Evolutionary conservation across 1,140 invertebrate species (phyloP).

Genomic region (Penaeus vannamei): DNA sequence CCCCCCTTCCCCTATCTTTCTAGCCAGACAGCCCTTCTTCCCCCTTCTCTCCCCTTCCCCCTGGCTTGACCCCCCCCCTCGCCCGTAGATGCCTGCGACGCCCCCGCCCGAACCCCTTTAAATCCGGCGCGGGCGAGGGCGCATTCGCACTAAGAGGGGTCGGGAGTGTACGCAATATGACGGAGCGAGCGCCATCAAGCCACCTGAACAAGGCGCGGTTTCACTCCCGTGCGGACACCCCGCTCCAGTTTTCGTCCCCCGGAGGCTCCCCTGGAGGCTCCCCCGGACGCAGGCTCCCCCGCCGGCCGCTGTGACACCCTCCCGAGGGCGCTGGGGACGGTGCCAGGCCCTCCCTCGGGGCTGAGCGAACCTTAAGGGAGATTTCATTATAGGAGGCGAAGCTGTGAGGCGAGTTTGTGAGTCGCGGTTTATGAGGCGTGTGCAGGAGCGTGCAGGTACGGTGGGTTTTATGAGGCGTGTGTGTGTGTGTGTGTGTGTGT

Average conservation of each 20-base stretch:
- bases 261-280: neutral
- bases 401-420: conserved; percentile 30
- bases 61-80: no score
- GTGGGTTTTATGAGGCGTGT: conserved; percentile 35
- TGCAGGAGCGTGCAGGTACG: neutral
- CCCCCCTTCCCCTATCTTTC: no score
- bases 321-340: no score
- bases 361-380: conserved; percentile 43
- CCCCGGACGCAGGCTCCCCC: conserved; percentile 1
- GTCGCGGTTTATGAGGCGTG: neutral
- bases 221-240: conserved; percentile 23
- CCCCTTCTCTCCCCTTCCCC: no score
- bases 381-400: conserved; percentile 47
- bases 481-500: conserved; percentile 34
- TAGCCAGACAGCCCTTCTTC: no score
- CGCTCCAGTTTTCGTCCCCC: conserved; percentile 19
- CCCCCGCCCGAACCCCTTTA: no score
- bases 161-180: conserved; percentile 30
- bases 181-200: neutral
- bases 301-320: no score
- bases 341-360: neutral
- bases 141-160: no score
- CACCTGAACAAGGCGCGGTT: conserved; percentile 30
- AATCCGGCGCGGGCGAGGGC: no score
- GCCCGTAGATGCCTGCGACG: no score